phyloP scores from a whole-genome alignment of 2,113 vertebrate genomes.

The Ivindomyrus marchei region DNA sequence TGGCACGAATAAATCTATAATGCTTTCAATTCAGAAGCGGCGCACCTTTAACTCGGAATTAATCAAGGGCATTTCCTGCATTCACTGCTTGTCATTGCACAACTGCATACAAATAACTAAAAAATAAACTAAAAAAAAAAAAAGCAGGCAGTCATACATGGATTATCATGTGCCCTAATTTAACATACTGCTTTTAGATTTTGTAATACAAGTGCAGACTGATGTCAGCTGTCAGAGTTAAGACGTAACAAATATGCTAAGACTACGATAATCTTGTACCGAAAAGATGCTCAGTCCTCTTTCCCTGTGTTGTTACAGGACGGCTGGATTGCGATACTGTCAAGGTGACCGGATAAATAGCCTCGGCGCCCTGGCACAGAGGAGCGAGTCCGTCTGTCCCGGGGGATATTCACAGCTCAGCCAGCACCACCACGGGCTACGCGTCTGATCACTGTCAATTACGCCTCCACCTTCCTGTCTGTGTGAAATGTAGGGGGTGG shows the following conservation, averaged over 20 bases:
- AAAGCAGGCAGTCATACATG: not conserved
- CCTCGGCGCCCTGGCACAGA: not conserved
- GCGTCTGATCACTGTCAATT: not conserved
- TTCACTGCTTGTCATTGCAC: not conserved
- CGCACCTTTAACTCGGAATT: not conserved
- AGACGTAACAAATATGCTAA: not conserved
- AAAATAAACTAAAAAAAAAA: not conserved
- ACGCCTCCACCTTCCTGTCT: not conserved
- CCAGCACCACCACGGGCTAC: not conserved
- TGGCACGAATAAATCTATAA: not conserved
- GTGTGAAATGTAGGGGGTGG: not conserved
- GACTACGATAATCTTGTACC: not conserved
- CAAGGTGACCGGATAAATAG: not conserved
- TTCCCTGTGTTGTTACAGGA: not conserved
- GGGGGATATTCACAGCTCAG: slow-evolving; percentile 1
- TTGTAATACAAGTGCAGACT: not conserved
- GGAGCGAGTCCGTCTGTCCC: not conserved
- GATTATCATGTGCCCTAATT: slow-evolving; percentile 4
- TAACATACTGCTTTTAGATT: not conserved
- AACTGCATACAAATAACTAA: not conserved
- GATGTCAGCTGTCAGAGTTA: not conserved
- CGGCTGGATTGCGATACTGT: not conserved
- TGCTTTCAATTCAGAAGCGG: not conserved
- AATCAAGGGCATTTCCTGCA: not conserved
- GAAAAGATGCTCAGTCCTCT: not conserved